Base-by-base conservation (phyloP, 2,888 invertebrate genomes). In the Drosophila greeni region DNA sequence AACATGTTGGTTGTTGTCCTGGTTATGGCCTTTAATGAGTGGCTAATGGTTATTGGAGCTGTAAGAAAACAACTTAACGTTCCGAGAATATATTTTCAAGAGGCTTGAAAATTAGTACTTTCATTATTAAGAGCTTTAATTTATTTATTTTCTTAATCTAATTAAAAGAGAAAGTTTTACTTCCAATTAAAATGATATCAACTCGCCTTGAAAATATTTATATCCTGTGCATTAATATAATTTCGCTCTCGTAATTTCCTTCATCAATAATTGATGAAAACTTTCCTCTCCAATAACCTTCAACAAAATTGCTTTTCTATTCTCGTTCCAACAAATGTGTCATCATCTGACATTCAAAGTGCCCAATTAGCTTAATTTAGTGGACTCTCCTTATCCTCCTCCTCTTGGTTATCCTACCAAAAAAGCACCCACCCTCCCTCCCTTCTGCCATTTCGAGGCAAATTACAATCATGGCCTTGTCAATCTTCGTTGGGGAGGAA, bases 291-390 rank as follows among this genome's bases (percentile, higher is more conserved):
- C 18, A 45, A 31, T 36, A 37, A 20, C 29, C 29, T 12, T 24
- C 18, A 6, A 1, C 9, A 8, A 51, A 42, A 61, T 64, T 61
- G 29, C 40, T 42, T 40, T 49, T 42, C 59, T 61, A 64, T 64
- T 51, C 12, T 9, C 23, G 62, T 39, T 7, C 42, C 23, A 49
- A 42, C 64, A 47, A 54, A 66, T 54, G 39, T 68, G 43, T 62
- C 62, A 53, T 60, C 33, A 40, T 29, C 55, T 64, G 62, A 42
- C 62, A 52, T 20, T 26, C 61, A 59, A 67, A 56, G 39, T 49
- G 47, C 42, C 62, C 75, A 73, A 72, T 75, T 75, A 70, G 65
- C 74, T 47, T 55, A 64, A 73, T 62, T 73, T 43, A 42, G 52
- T 24, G 42, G 31, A 8, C 33, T 29, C 45, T 29, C 14, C 18